Conservation (phyloP, 2,888 invertebrate species). For the Cloeon dipterum region DNA sequence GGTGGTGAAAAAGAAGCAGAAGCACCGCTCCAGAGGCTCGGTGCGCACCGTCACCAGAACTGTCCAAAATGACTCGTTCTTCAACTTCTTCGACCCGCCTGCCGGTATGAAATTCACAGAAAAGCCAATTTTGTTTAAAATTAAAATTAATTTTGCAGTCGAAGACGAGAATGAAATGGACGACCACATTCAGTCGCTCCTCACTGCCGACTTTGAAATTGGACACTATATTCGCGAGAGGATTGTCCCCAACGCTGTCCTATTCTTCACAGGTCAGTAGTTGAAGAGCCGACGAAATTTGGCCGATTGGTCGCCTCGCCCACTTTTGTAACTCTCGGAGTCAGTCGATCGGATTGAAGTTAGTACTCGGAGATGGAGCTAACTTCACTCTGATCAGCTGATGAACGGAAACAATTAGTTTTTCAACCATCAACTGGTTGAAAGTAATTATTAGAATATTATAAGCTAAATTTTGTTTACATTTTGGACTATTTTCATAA, state of each 20-base stretch:
- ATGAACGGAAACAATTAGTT: too few species aligned
- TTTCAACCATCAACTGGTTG: too few species aligned
- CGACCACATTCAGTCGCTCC: constrained; percentile 64
- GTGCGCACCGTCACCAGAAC: constrained; percentile 88
- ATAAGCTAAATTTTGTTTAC: too few species aligned
- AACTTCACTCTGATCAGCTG: too few species aligned
- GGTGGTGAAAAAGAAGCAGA: constrained; percentile 92
- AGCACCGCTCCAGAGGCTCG: constrained; percentile 87
- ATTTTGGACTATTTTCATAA: too few species aligned
- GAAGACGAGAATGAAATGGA: constrained; percentile 69
- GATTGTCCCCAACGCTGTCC: constrained; percentile 87
- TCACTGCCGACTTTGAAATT: constrained; percentile 93
- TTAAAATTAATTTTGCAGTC: constrained; percentile 22
- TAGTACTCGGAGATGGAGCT: too few species aligned
- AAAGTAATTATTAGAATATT: too few species aligned
- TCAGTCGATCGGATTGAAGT: too few species aligned
- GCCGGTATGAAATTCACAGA: constrained; percentile 17
- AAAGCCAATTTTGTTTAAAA: background rate
- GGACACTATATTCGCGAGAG: constrained; percentile 95
- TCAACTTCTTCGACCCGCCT: constrained; percentile 96
- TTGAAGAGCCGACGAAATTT: too few species aligned
- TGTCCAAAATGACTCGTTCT: constrained; percentile 93
- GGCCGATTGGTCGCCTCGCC: too few species aligned
- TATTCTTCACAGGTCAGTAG: constrained; percentile 90
- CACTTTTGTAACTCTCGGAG: too few species aligned